Base-by-base conservation (phyloP, 2,888 invertebrate species). In the Strigamia transsilvanica region DNA sequence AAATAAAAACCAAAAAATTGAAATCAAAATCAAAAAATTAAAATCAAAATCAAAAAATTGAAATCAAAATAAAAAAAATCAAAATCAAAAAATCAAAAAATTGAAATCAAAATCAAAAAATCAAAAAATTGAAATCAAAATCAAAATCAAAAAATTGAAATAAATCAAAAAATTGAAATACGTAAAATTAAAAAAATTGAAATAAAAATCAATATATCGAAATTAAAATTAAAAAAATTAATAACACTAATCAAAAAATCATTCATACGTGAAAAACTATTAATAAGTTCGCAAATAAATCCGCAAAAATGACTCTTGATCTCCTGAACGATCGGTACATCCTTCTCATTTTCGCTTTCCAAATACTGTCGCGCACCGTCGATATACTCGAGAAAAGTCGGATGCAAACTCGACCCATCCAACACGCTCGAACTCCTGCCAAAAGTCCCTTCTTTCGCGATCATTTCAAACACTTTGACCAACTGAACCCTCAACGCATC, bases 261-360 rank as follows among this genome's bases (percentile, higher is more conserved):
- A 2, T 18, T 51, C 94, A 92, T 89, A 97, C 97, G 87, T 82
- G 96, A 93, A 87, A 98, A 97, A 88, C 95, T 96, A 87, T 94
- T 95, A 85, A 99, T 94, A 89, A 99, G 94, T 87, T 97, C 95
- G 32, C 94, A 92, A 85, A 98, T 93, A 87, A 98, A 97, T 87
- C 95, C 94, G 84, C 97, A 97, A 88, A 98, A 98, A 86, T 97
- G 96, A 34, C 96, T 91, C 82, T 97, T 93, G 82, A 99, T 94
- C 86, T 98, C 97, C 82, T 94, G 92, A 23, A 97, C 93, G 38
- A 94, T 93, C 0, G 93, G 92, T 1, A 94, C 93, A 87, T 97
- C 98, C 87, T 98, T 96, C 86, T 99, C 99, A 6, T 94, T 93
- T 88, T 99, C 99, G 84, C 93, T 93, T 88, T 98, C 97, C 80